Conservation (phyloP, 1,140 invertebrate species). For the Octopus sinensis region DNA sequence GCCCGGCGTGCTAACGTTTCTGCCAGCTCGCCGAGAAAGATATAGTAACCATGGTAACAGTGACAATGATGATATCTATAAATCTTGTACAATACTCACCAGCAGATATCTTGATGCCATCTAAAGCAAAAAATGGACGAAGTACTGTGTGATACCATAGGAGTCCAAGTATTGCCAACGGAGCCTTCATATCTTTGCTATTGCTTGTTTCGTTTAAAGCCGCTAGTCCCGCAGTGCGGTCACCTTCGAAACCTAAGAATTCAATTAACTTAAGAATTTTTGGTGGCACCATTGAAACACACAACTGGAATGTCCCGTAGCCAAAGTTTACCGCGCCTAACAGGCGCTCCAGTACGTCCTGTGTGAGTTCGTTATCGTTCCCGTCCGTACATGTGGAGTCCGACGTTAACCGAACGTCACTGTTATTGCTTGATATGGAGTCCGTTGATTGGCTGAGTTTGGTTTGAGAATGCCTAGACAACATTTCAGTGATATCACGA, state of each 20-base stretch:
- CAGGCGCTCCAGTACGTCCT: conserved; percentile 61
- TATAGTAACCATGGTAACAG: no score
- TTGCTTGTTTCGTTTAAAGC: conserved; percentile 68
- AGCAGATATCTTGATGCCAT: conserved; percentile 65
- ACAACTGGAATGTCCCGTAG: conserved; percentile 72
- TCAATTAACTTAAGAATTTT: conserved; percentile 68
- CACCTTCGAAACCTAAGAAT: conserved; percentile 72
- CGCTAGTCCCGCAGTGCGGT: conserved; percentile 64
- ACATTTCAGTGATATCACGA: conserved; percentile 63
- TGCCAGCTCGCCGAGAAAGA: no score
- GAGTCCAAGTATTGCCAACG: conserved; percentile 69
- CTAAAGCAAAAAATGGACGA: conserved; percentile 70
- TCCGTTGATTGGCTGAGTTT: background rate
- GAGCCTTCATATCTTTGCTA: conserved; percentile 71
- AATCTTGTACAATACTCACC: conserved; percentile 39
- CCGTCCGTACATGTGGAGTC: conserved; percentile 31
- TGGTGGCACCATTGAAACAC: conserved; percentile 69
- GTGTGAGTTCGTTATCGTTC: conserved; percentile 44
- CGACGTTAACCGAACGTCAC: background rate
- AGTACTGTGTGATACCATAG: conserved; percentile 76
- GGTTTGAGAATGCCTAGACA: conserved; percentile 46
- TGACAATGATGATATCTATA: no score
- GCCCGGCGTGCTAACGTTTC: no score
- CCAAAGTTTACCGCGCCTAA: conserved; percentile 72
- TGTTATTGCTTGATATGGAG: background rate